Base-by-base conservation (phyloP, 2,113 vertebrate species). In the Camelus bactrianus region DNA sequence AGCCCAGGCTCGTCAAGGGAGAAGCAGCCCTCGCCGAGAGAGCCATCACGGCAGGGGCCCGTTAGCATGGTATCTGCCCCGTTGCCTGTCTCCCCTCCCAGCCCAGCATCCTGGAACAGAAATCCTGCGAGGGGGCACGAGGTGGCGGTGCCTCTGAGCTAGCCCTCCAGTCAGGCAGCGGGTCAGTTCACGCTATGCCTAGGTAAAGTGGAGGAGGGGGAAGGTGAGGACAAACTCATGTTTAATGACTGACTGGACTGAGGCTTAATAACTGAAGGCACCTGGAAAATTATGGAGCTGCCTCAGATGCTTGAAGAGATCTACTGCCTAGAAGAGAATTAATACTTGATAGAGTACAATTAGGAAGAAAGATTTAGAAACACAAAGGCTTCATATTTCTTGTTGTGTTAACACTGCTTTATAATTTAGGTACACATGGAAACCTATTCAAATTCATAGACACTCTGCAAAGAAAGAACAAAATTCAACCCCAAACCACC, bases 401-500 rank as follows among this genome's bases (percentile, higher is more conserved):
- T 77, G 76, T n/a, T 56, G 38, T 89, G 32, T 65, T 85, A 60
- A 67, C 42, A 60, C 4, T 89, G 30, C 28, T 84, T 93, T 67
- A 48, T 67, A 82, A 92, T 72, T 83, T 52, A 75, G 22, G 38
- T 87, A 32, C 24, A 35, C 54, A 32, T 32, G 26, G 20, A 67
- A 91, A 67, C 17, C 20, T n/a, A 93, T 10, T 93, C 42, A 92
- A 54, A 92, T 89, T 67, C 56, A 70, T 9, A 93, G 73, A 77
- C 17, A 15, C 14, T 64, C 17, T 69, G 24, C 38, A 76, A 67
- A 67, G 32, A 64, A 58, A 80, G 8, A 76, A 73, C 16, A 82
- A 6, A 87, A 73, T 94, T 96, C 30, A 62, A 83, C 28, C 30
- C 26, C 54, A 82, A 92, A 60, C 35, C 6, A 73, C 32, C 86